Percentiles rank a stretch among this genome's conserved stretches.
Conservation (phyloP, 1,140 invertebrate genomes). For the Sitobion miscanthi region DNA sequence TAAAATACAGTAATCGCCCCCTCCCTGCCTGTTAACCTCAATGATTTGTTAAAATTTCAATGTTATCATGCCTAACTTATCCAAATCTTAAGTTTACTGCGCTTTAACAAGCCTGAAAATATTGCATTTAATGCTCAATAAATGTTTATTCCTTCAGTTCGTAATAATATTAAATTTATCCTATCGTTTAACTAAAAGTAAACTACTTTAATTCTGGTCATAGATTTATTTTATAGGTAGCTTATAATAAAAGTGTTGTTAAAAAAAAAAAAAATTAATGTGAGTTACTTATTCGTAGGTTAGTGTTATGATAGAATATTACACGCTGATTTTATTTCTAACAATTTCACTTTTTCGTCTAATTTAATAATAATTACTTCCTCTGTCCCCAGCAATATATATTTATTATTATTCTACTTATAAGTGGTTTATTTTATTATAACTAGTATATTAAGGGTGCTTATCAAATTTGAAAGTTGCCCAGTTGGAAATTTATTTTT, state of each 20-base stretch:
- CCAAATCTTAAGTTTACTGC: constrained; percentile 49
- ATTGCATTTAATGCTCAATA: constrained; percentile 57
- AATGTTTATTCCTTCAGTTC: constrained; percentile 48
- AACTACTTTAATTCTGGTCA: constrained; percentile 56
- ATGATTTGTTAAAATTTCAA: constrained; percentile 40
- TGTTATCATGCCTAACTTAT: constrained; percentile 35
- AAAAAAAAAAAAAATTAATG: constrained; percentile 30
- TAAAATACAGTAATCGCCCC: constrained; percentile 35
- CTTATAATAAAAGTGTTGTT: constrained; percentile 43
- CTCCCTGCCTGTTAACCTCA: constrained; percentile 31
- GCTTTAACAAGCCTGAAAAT: constrained; percentile 36
- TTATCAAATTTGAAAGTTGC: constrained; percentile 54
- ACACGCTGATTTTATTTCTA: constrained; percentile 55
- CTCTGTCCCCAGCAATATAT: constrained; percentile 52
- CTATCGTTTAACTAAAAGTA: constrained; percentile 54
- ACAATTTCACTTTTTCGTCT: constrained; percentile 54
- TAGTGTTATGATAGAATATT: constrained; percentile 49
- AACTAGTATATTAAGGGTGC: constrained; percentile 55
- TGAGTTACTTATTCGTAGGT: constrained; percentile 53
- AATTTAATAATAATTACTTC: constrained; percentile 50
- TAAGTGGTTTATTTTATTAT: constrained; percentile 56
- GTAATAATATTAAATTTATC: constrained; percentile 30
- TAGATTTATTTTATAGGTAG: constrained; percentile 53
- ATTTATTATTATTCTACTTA: constrained; percentile 54
- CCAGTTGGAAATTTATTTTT: constrained; percentile 56